Evolutionary conservation across 2,113 vertebrate genomes (phyloP).

Genomic region (Pterocles gutturalis): DNA sequence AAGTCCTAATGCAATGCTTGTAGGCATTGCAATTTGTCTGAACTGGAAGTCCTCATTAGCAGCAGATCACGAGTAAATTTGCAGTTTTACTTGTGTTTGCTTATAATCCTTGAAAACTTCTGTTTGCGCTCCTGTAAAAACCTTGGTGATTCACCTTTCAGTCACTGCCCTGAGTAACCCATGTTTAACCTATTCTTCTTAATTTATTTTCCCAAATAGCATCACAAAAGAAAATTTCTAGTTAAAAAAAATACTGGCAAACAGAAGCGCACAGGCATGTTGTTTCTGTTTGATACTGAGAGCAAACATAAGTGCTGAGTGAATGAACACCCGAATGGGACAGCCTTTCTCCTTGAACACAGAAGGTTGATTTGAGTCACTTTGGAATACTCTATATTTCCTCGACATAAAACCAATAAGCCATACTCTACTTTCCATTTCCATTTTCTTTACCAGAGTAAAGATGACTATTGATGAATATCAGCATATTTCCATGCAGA

Average conservation of each 20-base stretch:
- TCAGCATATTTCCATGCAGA: not conserved
- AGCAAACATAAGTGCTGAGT: not conserved
- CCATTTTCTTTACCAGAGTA: not conserved
- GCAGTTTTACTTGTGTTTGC: not conserved
- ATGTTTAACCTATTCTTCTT: not conserved
- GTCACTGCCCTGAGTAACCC: not conserved
- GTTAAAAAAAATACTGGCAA: not conserved
- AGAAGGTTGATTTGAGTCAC: conserved; percentile 1
- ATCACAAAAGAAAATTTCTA: not conserved
- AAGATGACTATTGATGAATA: not conserved
- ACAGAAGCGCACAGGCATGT: not conserved
- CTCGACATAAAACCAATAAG: not conserved
- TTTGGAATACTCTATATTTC: not conserved
- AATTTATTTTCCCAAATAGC: not conserved
- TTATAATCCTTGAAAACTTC: not conserved
- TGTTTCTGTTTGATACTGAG: not conserved
- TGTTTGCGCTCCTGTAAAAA: not conserved
- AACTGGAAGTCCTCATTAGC: not conserved
- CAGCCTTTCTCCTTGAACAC: not conserved
- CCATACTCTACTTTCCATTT: not conserved
- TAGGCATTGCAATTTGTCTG: not conserved
- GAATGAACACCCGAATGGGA: not conserved
- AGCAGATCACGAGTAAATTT: not conserved
- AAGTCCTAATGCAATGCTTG: not conserved
- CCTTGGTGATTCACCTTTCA: not conserved